Conservation (phyloP, 2,888 invertebrate species). For the Archips xylosteana region DNA sequence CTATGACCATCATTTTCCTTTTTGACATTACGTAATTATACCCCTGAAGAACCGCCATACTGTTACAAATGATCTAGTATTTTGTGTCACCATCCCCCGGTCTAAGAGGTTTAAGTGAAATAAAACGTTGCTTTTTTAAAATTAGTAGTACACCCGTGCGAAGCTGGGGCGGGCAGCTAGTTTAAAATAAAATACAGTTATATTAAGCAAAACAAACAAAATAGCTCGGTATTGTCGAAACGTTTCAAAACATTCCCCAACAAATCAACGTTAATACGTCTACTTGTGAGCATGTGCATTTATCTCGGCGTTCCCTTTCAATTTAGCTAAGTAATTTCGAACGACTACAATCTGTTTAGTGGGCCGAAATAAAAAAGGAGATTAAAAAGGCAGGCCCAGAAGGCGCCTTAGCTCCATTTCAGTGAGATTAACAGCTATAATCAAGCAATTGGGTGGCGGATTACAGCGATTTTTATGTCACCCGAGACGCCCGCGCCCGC, state of each 20-base stretch:
- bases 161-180: too few species aligned
- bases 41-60: too few species aligned
- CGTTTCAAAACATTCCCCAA: slow-evolving; percentile 28
- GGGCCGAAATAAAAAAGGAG: slow-evolving; percentile 69
- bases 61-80: too few species aligned
- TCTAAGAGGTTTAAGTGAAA: too few species aligned
- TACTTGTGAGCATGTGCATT: slow-evolving; percentile 48
- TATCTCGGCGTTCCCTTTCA: slow-evolving; percentile 58
- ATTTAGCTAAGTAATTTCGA: slow-evolving; percentile 78
- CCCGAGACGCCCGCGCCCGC: slow-evolving; percentile 43
- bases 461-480: slow-evolving; percentile 80
- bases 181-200: background rate
- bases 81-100: too few species aligned
- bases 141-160: too few species aligned
- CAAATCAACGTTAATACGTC: slow-evolving; percentile 54
- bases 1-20: too few species aligned
- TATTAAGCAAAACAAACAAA: background rate
- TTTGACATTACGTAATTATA: too few species aligned
- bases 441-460: slow-evolving; percentile 79
- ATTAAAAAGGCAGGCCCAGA: slow-evolving; percentile 65
- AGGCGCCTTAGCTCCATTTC: slow-evolving; percentile 65
- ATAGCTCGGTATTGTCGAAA: slow-evolving; percentile 20
- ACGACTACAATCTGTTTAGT: slow-evolving; percentile 68
- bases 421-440: slow-evolving; percentile 80
- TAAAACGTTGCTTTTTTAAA: too few species aligned